Percentiles rank a stretch among this genome's conserved stretches.
phyloP scores from a whole-genome alignment of 64 coral and sea anemone species.

The Montipora capricornis region DNA sequence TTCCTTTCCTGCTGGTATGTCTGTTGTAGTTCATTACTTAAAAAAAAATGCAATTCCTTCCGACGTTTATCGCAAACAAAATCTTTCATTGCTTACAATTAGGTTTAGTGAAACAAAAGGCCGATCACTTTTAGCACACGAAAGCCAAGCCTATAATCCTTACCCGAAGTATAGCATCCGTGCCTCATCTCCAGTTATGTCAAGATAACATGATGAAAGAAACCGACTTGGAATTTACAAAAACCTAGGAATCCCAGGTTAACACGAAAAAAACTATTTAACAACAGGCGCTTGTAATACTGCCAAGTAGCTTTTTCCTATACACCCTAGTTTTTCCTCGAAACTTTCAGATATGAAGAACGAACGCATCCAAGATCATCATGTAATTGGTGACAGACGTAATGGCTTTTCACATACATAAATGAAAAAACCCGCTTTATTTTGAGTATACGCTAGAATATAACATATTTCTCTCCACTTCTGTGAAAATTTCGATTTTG shows the following conservation, averaged over 20 bases:
- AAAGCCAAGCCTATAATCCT: conserved; percentile 20
- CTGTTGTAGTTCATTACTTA: not conserved
- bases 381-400: too few species aligned
- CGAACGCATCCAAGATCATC: too few species aligned
- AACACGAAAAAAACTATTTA: not conserved
- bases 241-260: not conserved
- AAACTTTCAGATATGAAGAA: too few species aligned
- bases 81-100: conserved; percentile 5
- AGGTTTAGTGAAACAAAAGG: conserved; percentile 25
- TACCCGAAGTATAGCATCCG: not conserved
- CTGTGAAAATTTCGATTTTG: too few species aligned
- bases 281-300: not conserved
- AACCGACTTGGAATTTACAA: not conserved
- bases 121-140: not conserved
- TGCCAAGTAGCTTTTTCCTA: too few species aligned
- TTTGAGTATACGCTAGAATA: too few species aligned
- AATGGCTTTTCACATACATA: too few species aligned
- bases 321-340: too few species aligned
- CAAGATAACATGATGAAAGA: conserved; percentile 17
- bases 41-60: not conserved
- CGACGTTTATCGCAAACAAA: conserved; percentile 19
- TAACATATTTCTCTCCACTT: too few species aligned
- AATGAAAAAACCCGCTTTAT: too few species aligned
- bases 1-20: not conserved
- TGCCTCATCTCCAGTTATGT: not conserved